Evolutionary conservation across 1,140 invertebrate genomes (phyloP).

Genomic region (Caenorhabditis remanei): DNA sequence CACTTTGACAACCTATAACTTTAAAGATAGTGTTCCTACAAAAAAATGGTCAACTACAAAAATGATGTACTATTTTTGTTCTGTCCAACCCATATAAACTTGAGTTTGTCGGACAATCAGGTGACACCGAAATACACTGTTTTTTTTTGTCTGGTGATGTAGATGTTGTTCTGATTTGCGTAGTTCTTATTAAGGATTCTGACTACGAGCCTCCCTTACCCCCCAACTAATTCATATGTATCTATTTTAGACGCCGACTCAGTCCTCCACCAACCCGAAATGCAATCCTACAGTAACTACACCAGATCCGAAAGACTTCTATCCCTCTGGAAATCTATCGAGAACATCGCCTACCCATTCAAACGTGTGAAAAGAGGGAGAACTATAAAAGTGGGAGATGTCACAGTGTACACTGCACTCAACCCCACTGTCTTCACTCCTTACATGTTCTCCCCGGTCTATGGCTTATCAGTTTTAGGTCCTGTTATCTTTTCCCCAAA

Average conservation of each 20-base stretch:
- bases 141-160: too few species aligned
- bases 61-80: too few species aligned
- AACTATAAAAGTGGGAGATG: neutral
- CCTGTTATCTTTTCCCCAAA: constrained; percentile 69
- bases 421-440: constrained; percentile 72
- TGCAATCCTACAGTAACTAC: constrained; percentile 26
- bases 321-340: constrained; percentile 20
- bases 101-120: too few species aligned
- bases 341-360: constrained; percentile 8
- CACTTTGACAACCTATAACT: too few species aligned
- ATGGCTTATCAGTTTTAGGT: constrained; percentile 68
- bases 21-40: too few species aligned
- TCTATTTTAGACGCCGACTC: neutral
- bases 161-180: too few species aligned
- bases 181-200: too few species aligned
- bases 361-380: constrained; percentile 5
- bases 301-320: neutral
- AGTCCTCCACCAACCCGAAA: neutral
- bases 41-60: too few species aligned
- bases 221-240: too few species aligned
- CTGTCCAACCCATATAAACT: too few species aligned
- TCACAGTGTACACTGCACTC: constrained; percentile 23
- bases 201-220: too few species aligned
- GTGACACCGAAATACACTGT: too few species aligned
- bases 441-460: constrained; percentile 75